Evolutionary conservation across 2,113 vertebrate genomes (phyloP).

Genomic region (Clarias macrocephalus): DNA sequence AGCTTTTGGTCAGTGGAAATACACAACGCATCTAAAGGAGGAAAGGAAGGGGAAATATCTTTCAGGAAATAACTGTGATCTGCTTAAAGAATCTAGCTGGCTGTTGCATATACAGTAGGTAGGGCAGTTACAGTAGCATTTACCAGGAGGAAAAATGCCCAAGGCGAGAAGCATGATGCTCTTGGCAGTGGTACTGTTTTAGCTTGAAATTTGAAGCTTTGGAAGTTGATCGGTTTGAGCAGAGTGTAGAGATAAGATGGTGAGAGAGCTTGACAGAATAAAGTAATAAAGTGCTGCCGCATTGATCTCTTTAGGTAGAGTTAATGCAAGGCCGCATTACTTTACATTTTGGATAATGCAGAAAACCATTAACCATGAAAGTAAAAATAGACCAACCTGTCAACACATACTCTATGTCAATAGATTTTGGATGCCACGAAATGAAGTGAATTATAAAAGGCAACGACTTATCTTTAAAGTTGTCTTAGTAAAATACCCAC

Average conservation of each 20-base stretch:
- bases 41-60: not conserved
- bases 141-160: too few relatives aligned
- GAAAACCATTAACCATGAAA: not conserved
- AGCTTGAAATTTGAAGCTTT: not conserved
- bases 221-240: not conserved
- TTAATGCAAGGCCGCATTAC: not conserved
- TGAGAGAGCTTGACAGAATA: not conserved
- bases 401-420: not conserved
- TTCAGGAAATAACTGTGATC: not conserved
- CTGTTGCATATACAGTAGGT: not conserved
- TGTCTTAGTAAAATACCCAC: not conserved
- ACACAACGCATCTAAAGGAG: slow-evolving; percentile 60
- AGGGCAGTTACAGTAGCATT: too few relatives aligned
- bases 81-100: not conserved
- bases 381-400: not conserved
- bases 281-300: not conserved
- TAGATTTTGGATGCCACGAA: not conserved
- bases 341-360: not conserved
- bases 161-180: not conserved
- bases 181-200: not conserved
- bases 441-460: not conserved
- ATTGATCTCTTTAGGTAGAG: not conserved
- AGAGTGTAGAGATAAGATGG: not conserved
- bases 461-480: not conserved
- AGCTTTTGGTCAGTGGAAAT: slow-evolving; percentile 55